Percentiles rank a stretch among this genome's conserved stretches.
Evolutionary conservation across 2,113 vertebrate species (phyloP).

Genomic region (Tetraodon nigroviridis): DNA sequence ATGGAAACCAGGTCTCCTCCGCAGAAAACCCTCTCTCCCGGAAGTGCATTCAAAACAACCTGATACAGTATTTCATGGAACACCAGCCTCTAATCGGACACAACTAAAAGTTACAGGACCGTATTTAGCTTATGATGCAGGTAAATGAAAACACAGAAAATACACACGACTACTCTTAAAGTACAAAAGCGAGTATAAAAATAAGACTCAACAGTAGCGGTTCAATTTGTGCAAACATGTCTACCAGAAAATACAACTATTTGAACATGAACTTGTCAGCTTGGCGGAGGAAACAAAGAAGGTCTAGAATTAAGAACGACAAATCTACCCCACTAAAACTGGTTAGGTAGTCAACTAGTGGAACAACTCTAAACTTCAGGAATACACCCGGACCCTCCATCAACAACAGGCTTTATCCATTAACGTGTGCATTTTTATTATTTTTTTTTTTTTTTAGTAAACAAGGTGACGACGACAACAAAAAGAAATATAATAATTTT

Average conservation of each 20-base stretch:
- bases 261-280: constrained; percentile 53
- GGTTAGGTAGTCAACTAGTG: constrained; percentile 64
- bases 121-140: constrained; percentile 69
- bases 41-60: constrained; percentile 60
- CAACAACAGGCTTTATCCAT: constrained; percentile 17
- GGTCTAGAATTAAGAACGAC: constrained; percentile 21
- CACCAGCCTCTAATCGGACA: constrained; percentile 38
- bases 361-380: constrained; percentile 40
- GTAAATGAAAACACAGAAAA: constrained; percentile 45
- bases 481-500: constrained; percentile 7
- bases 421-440: constrained; percentile 25
- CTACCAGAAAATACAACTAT: constrained; percentile 56
- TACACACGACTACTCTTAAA: constrained; percentile 49
- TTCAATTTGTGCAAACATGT: constrained; percentile 68
- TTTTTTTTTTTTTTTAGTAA: constrained; percentile 29
- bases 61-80: constrained; percentile 39
- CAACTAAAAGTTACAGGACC: constrained; percentile 35
- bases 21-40: constrained; percentile 37
- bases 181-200: constrained; percentile 64
- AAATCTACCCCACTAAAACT: constrained; percentile 60
- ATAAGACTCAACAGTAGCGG: constrained; percentile 58
- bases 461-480: too few species aligned
- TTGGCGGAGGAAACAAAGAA: constrained; percentile 39
- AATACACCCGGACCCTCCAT: constrained; percentile 30
- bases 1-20: constrained; percentile 12